Evolutionary conservation across 2,888 invertebrate species (phyloP).

Genomic region (Tanytarsus gracilentus): DNA sequence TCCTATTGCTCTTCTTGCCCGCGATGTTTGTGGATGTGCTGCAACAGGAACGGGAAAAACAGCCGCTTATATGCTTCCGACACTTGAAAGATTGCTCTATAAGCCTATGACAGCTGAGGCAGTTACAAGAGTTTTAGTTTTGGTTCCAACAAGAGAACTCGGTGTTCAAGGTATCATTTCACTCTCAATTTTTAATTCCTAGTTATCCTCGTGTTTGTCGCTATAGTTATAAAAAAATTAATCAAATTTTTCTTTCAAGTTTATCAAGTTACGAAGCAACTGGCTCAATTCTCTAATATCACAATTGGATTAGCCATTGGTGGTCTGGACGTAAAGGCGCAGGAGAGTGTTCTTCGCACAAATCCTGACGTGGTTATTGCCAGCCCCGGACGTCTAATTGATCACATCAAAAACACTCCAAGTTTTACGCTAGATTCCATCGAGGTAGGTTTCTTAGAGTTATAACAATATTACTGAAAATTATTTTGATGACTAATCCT

Average conservation of each 20-base stretch:
- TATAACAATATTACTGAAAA: not conserved
- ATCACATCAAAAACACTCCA: conserved; percentile 92
- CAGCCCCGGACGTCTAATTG: conserved; percentile 94
- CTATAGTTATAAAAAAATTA: conserved; percentile 33
- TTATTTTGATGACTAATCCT: conserved; percentile 41
- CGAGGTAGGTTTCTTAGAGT: conserved; percentile 53
- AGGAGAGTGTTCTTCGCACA: conserved; percentile 72
- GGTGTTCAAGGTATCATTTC: no score
- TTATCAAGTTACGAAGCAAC: conserved; percentile 83
- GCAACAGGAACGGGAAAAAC: conserved; percentile 89
- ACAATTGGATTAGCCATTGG: conserved; percentile 79
- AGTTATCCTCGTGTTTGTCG: no score
- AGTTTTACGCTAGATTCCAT: conserved; percentile 82
- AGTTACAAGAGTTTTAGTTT: conserved; percentile 75
- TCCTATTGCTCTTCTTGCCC: conserved; percentile 83
- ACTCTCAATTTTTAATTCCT: no score
- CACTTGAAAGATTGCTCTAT: conserved; percentile 84
- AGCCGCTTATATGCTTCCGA: conserved; percentile 96
- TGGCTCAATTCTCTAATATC: conserved; percentile 77
- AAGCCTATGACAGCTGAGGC: conserved; percentile 61
- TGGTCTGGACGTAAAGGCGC: conserved; percentile 73
- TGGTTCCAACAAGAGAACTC: conserved; percentile 94
- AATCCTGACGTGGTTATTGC: conserved; percentile 97
- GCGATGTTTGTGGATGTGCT: conserved; percentile 97
- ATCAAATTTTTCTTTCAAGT: conserved; percentile 47